Conservation (phyloP, 2,797 vertebrate species). For the Hippocampus kuda region DNA sequence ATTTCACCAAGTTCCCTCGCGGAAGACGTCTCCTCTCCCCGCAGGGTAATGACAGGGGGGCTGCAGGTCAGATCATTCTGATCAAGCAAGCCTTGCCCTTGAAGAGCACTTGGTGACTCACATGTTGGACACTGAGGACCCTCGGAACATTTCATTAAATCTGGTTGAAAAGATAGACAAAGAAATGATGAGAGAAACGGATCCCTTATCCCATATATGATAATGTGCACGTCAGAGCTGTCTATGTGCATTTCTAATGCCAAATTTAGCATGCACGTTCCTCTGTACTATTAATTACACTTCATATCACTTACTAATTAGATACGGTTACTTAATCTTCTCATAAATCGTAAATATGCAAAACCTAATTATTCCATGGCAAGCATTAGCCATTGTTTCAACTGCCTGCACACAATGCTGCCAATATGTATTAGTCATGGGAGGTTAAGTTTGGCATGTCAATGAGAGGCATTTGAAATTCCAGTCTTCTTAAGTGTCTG, state of each 20-base stretch:
- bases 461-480: constrained; percentile 48
- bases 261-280: constrained; percentile 38
- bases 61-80: constrained; percentile 65
- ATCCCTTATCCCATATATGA: constrained; percentile 1
- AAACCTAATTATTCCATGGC: constrained; percentile 45
- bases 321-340: constrained; percentile 38
- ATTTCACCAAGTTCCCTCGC: constrained; percentile 52
- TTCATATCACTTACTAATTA: constrained; percentile 47
- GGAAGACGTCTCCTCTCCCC: constrained; percentile 45
- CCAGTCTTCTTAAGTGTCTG: constrained; percentile 42
- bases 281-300: constrained; percentile 41
- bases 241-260: constrained; percentile 29
- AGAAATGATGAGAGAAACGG: constrained; percentile 14
- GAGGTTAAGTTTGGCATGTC: constrained; percentile 53
- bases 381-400: constrained; percentile 48
- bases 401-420: constrained; percentile 45
- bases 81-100: constrained; percentile 66
- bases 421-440: constrained; percentile 58
- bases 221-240: constrained; percentile 21
- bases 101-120: constrained; percentile 61
- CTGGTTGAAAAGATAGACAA: constrained; percentile 56
- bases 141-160: constrained; percentile 77
- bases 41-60: constrained; percentile 68
- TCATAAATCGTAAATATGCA: constrained; percentile 45
- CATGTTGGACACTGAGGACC: constrained; percentile 80